Evolutionary conservation across 2,797 vertebrate species (phyloP), one percentile per base, ranked within the genome.

Genomic region (Lacerta bilineata): DNA sequence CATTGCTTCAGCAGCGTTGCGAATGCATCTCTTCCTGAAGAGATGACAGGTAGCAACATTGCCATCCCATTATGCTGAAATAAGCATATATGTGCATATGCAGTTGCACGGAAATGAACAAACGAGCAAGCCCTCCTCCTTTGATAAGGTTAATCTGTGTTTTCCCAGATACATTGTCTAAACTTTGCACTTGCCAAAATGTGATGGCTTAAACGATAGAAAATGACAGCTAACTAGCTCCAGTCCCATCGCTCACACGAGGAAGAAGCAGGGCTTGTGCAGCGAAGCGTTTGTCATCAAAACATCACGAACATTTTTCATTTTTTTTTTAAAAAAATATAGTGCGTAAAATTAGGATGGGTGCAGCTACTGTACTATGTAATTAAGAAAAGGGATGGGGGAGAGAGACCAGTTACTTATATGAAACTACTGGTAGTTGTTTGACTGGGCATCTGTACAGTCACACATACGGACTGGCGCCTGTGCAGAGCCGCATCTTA

Each of bases 161-260:
- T 91, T 80, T 77, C 29, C 90, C 85, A 89, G 85, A 81, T 72
- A 71, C 80, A 69, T 81, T 84, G 91, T 91, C 85, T 79, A 18
- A 89, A 88, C 85, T 93, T 94, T 93, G 41, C n/a, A 91, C 93
- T 93, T 93, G 78, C n/a, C 80, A 94, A 76, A 89, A 77, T 50
- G 27, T 75, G 69, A 91, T 93, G 50, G 29, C 64, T 86, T 29
- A 13, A 84, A 77, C 15, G 25, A 81, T 88, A 86, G 89, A 92
- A 92, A 86, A 80, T 11, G 91, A 90, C 66, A 79, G 39, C 71
- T 92, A 88, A 85, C 81, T 39, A 89, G 85, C 80, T 93, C 91
- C 83, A 66, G 43, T 89, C 87, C 78, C 84, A 18, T 82, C 90
- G 36, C 76, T 91, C 27, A 84, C 50, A 41, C 69, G 43, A 90